Evolutionary conservation across 2,797 vertebrate genomes (phyloP), one percentile per base, ranked within the genome.

Genomic region (Enteromius afrohamiltoni): DNA sequence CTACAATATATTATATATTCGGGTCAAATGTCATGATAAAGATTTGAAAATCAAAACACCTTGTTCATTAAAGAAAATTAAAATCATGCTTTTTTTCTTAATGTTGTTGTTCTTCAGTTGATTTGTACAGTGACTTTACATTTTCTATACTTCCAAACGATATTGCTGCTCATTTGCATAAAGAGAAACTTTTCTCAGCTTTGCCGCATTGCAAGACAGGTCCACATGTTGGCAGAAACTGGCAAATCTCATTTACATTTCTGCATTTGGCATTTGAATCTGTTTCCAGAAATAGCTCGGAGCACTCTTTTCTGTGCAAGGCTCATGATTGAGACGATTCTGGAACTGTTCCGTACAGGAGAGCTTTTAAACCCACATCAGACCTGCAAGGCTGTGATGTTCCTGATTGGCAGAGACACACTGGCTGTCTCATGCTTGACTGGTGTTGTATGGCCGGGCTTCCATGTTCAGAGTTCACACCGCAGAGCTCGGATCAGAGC

Each of bases 291-390:
- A 62, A 62, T 29, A 62, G 45, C 69, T 49, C 4, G 19, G 9
- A 73, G 29, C 0, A 1, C 23, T 49, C 16, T 2, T 19, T 71
- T 26, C 14, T 29, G n/a, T 47, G 14, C 14, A 49, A 47, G 42
- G 45, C 7, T 47, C 45, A 49, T 17, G 8, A 71, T 11, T 73
- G 1, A 71, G 10, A 31, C 19, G 2, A 19, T 73, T 73, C 4
- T 51, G 70, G 16, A 31, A 31, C 45, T 11, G 45, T 51, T 26
- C 26, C 16, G 10, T 53, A n/a, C 53, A 58, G 74, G 34, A 42
- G 74, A 62, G 23, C 14, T 77, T 29, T 77, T 29, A 64, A 47
- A 14, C 17, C 76, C 17, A 64, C 16, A 42, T 77, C 58, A 64
- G 37, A 40, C 60, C 40, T 45, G 34, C 14, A 13, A 62, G 75